These are phyloP conservation scores for Lydus trimaculatus DNA, from an alignment of 2,888 invertebrate species.

Conservation along the genomic window DNA sequence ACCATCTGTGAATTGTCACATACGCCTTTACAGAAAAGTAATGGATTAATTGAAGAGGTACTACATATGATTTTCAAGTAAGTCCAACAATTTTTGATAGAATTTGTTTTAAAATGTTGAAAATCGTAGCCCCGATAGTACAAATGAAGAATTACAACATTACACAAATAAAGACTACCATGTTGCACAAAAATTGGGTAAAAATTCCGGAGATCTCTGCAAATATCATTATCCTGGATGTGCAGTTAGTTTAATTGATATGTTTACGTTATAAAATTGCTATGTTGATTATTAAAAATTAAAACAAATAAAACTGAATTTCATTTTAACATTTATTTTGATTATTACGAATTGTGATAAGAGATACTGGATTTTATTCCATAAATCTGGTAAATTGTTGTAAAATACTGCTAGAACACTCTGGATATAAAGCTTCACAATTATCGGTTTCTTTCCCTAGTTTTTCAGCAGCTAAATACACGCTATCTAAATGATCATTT, in stretches of 20 bases:
- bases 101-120: not conserved
- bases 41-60: slow-evolving; percentile 71
- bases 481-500: slow-evolving; percentile 72
- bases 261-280: slow-evolving; percentile 19
- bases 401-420: slow-evolving; percentile 68
- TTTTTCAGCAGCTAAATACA: slow-evolving; percentile 77
- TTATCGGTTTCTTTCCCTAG: slow-evolving; percentile 66
- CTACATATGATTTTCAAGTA: slow-evolving; percentile 74
- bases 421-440: slow-evolving; percentile 69
- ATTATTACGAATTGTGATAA: too few species aligned
- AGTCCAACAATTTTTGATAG: slow-evolving; percentile 53
- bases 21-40: slow-evolving; percentile 66
- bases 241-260: slow-evolving; percentile 26
- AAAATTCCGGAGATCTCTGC: slow-evolving; percentile 39
- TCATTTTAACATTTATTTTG: not conserved
- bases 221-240: slow-evolving; percentile 41
- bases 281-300: not conserved
- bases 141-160: slow-evolving; percentile 48
- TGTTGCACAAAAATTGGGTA: slow-evolving; percentile 64
- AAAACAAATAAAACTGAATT: not conserved
- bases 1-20: slow-evolving; percentile 73
- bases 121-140: slow-evolving; percentile 60
- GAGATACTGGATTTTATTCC: not conserved
- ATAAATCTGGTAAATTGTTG: slow-evolving; percentile 65
- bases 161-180: slow-evolving; percentile 60